Evolutionary conservation across 1,140 invertebrate genomes (phyloP).

Genomic region (Trinorchestia longiramus): DNA sequence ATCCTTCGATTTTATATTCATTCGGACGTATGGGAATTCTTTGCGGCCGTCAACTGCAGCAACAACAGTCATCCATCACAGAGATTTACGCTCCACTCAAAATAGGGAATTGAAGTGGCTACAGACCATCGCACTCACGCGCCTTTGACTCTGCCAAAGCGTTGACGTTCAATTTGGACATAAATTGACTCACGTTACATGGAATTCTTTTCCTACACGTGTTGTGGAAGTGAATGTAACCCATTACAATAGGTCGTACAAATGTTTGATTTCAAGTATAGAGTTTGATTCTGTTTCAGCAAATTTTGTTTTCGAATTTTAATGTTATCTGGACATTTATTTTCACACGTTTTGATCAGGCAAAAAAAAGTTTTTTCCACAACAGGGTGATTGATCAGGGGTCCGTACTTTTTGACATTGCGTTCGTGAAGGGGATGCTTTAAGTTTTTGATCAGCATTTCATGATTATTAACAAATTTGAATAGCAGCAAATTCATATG

Average conservation of each 20-base stretch:
- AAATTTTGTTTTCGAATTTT: background rate
- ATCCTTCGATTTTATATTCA: slow-evolving; percentile 45
- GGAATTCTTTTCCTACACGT: background rate
- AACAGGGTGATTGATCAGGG: background rate
- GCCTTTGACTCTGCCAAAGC: background rate
- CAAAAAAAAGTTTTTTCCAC: background rate
- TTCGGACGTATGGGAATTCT: slow-evolving; percentile 39
- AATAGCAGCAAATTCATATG: too few relatives aligned
- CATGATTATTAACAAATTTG: too few relatives aligned
- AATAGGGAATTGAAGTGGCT: slow-evolving; percentile 46
- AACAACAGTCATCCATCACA: slow-evolving; percentile 30
- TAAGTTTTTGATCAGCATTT: background rate
- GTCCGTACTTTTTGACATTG: background rate
- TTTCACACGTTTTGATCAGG: background rate
- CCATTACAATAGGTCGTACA: background rate
- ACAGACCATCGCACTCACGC: slow-evolving; percentile 2
- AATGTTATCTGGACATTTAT: background rate
- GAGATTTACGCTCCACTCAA: slow-evolving; percentile 14
- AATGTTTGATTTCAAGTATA: background rate
- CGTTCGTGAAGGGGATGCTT: background rate
- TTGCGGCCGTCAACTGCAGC: slow-evolving; percentile 20
- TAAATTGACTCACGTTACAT: background rate
- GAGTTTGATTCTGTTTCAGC: too few relatives aligned
- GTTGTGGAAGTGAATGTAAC: background rate
- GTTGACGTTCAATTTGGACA: slow-evolving; percentile 12